Conservation (phyloP, 2,113 vertebrate genomes). For the Addax nasomaculatus region DNA sequence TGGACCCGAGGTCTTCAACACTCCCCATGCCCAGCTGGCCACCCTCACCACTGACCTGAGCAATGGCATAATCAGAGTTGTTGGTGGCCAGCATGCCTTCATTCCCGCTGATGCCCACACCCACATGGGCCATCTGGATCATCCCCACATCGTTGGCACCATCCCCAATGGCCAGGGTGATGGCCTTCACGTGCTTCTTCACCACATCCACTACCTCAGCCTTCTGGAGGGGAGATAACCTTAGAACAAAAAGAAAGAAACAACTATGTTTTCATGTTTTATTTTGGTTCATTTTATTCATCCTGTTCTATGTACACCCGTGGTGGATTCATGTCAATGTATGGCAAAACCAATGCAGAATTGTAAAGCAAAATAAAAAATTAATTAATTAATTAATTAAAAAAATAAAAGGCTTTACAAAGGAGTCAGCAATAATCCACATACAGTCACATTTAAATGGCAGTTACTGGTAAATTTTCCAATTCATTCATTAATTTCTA, state of each 20-base stretch:
- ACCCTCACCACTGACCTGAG: slow-evolving; percentile 85
- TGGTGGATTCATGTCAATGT: no score
- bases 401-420: slow-evolving; percentile 40
- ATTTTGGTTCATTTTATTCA: not conserved
- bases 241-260: slow-evolving; percentile 77
- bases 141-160: slow-evolving; percentile 98
- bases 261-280: not conserved
- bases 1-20: not conserved
- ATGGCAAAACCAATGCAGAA: no score
- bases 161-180: slow-evolving; percentile 97
- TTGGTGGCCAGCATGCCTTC: slow-evolving; percentile 99
- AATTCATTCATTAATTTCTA: slow-evolving; percentile 59
- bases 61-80: slow-evolving; percentile 97
- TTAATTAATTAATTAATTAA: no score
- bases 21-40: not conserved
- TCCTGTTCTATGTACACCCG: not conserved
- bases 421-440: slow-evolving; percentile 71
- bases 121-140: slow-evolving; percentile 98
- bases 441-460: slow-evolving; percentile 70
- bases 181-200: slow-evolving; percentile 97
- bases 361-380: no score
- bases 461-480: slow-evolving; percentile 62
- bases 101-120: slow-evolving; percentile 98
- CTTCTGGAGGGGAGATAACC: slow-evolving; percentile 98
- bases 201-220: slow-evolving; percentile 99